Conservation (phyloP, 2,113 vertebrate genomes). For the Egretta garzetta region DNA sequence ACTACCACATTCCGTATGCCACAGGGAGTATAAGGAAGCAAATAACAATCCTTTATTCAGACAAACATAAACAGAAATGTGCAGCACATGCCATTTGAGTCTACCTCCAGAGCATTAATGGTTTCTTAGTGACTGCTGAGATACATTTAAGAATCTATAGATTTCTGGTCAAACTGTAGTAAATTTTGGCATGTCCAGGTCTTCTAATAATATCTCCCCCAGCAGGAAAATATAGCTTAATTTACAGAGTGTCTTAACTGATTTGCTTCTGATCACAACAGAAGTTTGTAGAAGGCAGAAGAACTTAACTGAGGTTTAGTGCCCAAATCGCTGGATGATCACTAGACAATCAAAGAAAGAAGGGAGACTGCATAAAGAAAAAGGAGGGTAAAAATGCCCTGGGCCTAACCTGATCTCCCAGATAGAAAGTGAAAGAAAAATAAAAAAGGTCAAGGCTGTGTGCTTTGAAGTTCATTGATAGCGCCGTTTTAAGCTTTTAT, state of each 20-base stretch:
- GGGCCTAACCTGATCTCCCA: neutral
- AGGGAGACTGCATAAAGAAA: neutral
- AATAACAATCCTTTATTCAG: constrained; percentile 6
- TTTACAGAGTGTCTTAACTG: neutral
- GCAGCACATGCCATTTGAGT: neutral
- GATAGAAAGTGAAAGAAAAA: neutral
- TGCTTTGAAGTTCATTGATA: neutral
- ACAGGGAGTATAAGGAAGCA: neutral
- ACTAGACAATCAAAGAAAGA: neutral
- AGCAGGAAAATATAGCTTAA: neutral
- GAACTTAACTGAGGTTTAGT: neutral
- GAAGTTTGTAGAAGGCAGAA: neutral
- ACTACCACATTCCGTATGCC: neutral
- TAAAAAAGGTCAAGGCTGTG: neutral
- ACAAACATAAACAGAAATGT: neutral
- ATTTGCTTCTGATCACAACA: neutral
- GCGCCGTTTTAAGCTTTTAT: neutral
- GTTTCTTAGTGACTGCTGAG: neutral
- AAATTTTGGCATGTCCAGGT: neutral
- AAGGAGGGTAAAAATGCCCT: neutral
- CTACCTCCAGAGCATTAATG: neutral
- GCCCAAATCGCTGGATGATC: neutral
- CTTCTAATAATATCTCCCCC: neutral
- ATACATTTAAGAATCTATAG: neutral
- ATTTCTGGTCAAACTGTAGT: neutral